Evolutionary conservation across 2,797 vertebrate species (phyloP).

Genomic region (Carapus acus): DNA sequence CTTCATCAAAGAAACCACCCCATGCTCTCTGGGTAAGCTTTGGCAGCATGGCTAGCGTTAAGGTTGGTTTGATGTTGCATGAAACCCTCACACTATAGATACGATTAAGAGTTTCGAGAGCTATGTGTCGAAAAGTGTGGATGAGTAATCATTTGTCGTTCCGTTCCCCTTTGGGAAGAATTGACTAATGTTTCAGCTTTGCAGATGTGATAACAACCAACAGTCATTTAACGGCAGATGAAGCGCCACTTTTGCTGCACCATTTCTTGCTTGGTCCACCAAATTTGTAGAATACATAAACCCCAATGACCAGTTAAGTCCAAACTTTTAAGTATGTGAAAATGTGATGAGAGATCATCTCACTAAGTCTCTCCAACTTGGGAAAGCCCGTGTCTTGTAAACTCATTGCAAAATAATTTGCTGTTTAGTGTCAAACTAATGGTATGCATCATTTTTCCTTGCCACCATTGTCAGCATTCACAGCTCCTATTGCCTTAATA

Average conservation of each 20-base stretch:
- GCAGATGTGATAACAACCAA: conserved; percentile 58
- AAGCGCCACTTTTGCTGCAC: conserved; percentile 28
- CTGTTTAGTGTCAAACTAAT: too few relatives aligned
- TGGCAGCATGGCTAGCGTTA: conserved; percentile 12
- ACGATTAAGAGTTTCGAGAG: not conserved
- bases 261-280: too few relatives aligned
- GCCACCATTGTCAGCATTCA: too few relatives aligned
- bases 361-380: too few relatives aligned
- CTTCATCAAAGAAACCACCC: conserved; percentile 64
- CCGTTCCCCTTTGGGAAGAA: conserved; percentile 35
- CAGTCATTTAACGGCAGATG: conserved; percentile 63
- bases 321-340: too few relatives aligned
- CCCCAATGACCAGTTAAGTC: too few relatives aligned
- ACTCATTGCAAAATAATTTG: too few relatives aligned
- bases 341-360: too few relatives aligned
- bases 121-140: conserved; percentile 20
- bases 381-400: too few relatives aligned
- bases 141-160: conserved; percentile 31
- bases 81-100: conserved; percentile 1
- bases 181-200: conserved; percentile 39
- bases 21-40: conserved; percentile 36
- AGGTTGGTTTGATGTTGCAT: conserved; percentile 1
- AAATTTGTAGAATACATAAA: conserved; percentile 9
- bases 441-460: too few relatives aligned
- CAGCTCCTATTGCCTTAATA: too few relatives aligned